phyloP scores from a whole-genome alignment of 1,140 invertebrate genomes.

The Venturia canescens region DNA sequence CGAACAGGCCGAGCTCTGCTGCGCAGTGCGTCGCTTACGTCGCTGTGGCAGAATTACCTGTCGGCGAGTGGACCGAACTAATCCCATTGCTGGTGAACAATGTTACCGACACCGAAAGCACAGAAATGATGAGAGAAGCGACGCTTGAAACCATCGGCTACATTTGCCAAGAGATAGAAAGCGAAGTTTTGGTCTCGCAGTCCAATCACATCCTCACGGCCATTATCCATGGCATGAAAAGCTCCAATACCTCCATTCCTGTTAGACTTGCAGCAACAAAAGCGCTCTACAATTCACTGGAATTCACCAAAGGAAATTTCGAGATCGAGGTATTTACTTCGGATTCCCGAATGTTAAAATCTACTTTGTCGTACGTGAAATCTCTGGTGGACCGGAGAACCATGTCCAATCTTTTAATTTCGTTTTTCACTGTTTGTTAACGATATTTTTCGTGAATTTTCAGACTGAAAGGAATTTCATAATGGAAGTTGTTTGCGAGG shows the following conservation, averaged over 20 bases:
- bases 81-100: conserved; percentile 92
- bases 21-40: conserved; percentile 99
- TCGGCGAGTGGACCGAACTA: conserved; percentile 90
- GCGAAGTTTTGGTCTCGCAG: conserved; percentile 92
- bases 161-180: conserved; percentile 90
- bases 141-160: conserved; percentile 97
- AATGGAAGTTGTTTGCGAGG: conserved; percentile 99
- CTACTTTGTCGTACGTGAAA: no score
- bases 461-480: conserved; percentile 97
- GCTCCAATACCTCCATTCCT: conserved; percentile 87
- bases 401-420: neutral
- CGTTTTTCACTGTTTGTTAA: conserved; percentile 32
- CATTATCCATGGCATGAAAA: conserved; percentile 98
- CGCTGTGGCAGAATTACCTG: conserved; percentile 96
- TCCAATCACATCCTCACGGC: conserved; percentile 98
- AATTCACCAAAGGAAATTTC: conserved; percentile 99
- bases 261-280: conserved; percentile 96
- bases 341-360: conserved; percentile 22
- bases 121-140: conserved; percentile 96
- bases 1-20: conserved; percentile 94
- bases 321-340: conserved; percentile 90
- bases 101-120: conserved; percentile 90
- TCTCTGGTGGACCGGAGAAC: no score
- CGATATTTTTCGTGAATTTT: conserved; percentile 55
- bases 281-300: conserved; percentile 97